These are phyloP conservation scores for Pseudomyrmex concolor DNA, from an alignment of 1,140 invertebrate species.

Conservation along the genomic window DNA sequence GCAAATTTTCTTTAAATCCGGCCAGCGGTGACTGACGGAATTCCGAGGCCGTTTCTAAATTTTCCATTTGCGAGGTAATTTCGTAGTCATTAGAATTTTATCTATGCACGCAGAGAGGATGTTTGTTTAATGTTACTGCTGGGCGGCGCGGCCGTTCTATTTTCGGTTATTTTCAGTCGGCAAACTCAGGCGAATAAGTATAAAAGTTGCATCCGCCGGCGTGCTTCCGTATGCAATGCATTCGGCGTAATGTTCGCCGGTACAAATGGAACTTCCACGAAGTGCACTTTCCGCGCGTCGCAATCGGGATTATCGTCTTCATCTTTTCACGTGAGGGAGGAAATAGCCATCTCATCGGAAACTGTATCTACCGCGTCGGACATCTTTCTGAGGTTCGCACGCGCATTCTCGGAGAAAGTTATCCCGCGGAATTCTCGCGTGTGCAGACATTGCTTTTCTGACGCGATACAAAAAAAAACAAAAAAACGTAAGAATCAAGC, in stretches of 20 bases:
- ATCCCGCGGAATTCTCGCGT: neutral
- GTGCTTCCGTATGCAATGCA: slow-evolving; percentile 62
- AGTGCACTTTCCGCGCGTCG: slow-evolving; percentile 50
- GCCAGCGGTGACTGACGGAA: neutral
- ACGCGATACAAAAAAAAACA: neutral
- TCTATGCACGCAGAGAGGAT: slow-evolving; percentile 15
- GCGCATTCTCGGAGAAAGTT: neutral
- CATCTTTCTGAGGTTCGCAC: slow-evolving; percentile 45
- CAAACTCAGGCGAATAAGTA: slow-evolving; percentile 48
- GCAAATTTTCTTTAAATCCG: slow-evolving; percentile 26
- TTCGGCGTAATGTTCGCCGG: slow-evolving; percentile 67
- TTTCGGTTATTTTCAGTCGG: slow-evolving; percentile 48
- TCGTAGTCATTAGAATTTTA: slow-evolving; percentile 52
- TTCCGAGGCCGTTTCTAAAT: neutral
- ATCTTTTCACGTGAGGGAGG: slow-evolving; percentile 57
- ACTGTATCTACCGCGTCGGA: slow-evolving; percentile 55
- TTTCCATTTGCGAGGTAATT: slow-evolving; percentile 34
- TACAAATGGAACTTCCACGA: slow-evolving; percentile 68
- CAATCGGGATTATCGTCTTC: slow-evolving; percentile 62
- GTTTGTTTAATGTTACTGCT: slow-evolving; percentile 52
- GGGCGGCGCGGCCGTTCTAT: slow-evolving; percentile 7
- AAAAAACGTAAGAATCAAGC: neutral
- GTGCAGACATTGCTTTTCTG: slow-evolving; percentile 3
- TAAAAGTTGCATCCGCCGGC: slow-evolving; percentile 69
- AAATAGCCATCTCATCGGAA: slow-evolving; percentile 52